Evolutionary conservation across 1,140 invertebrate genomes (phyloP).

Genomic region (Euura lappo): DNA sequence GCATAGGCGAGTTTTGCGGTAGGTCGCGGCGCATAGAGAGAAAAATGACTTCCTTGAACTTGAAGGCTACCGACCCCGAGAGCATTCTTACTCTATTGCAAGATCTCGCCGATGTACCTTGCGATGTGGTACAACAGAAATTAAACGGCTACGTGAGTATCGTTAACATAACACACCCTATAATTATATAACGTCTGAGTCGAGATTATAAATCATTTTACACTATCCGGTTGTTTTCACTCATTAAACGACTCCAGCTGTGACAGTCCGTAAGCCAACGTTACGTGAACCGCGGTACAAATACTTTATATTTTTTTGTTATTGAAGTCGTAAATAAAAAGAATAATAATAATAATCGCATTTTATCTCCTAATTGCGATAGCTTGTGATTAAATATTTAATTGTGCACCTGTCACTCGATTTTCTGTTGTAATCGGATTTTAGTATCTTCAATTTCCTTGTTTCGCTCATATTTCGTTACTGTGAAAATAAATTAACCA

Average conservation of each 20-base stretch:
- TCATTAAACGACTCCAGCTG: neutral
- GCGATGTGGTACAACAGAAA: constrained; percentile 41
- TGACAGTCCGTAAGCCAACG: neutral
- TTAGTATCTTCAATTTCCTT: too few relatives aligned
- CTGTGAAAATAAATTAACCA: too few relatives aligned
- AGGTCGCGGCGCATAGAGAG: constrained; percentile 14
- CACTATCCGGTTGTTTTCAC: neutral
- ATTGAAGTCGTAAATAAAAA: too few relatives aligned
- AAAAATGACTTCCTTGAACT: constrained; percentile 18
- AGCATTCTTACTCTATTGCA: constrained; percentile 39
- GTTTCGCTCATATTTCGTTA: too few relatives aligned
- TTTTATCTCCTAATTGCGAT: too few relatives aligned
- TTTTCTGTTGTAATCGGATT: too few relatives aligned
- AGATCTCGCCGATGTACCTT: constrained; percentile 41
- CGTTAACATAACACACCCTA: neutral
- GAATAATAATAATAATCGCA: too few relatives aligned
- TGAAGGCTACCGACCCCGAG: constrained; percentile 15
- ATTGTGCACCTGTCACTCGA: too few relatives aligned
- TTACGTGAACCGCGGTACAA: constrained; percentile 2
- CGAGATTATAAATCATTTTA: too few relatives aligned
- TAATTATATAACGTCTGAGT: neutral
- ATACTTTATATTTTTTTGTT: too few relatives aligned
- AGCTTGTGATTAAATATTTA: too few relatives aligned
- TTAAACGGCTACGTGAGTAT: constrained; percentile 45
- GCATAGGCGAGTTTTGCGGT: constrained; percentile 11